Conservation (phyloP, 2,888 invertebrate species). For the Drosophila maculinotata region DNA sequence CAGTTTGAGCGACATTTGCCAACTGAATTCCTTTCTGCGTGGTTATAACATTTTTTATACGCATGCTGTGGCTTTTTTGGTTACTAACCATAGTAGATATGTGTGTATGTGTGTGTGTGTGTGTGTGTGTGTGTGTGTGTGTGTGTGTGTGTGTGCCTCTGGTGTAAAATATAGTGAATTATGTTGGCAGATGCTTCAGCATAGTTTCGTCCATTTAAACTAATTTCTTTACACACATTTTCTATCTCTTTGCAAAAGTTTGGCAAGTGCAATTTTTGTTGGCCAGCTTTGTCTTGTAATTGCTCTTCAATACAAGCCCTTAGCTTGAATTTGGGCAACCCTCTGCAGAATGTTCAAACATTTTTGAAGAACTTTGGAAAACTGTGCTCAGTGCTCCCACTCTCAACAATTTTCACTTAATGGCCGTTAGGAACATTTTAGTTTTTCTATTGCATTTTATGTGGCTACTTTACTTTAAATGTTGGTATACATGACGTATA, state of each 20-base stretch:
- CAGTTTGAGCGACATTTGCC: slow-evolving; percentile 1
- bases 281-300: slow-evolving; percentile 41
- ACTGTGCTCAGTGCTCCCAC: slow-evolving; percentile 28
- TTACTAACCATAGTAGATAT: background rate
- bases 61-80: slow-evolving; percentile 1
- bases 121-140: background rate
- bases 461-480: slow-evolving; percentile 11
- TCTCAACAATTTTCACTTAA: slow-evolving; percentile 53
- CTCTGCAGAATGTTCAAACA: slow-evolving; percentile 29
- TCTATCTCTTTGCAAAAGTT: slow-evolving; percentile 38
- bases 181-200: slow-evolving; percentile 20
- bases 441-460: slow-evolving; percentile 30
- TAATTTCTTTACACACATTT: slow-evolving; percentile 40
- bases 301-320: slow-evolving; percentile 48
- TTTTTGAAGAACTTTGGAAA: slow-evolving; percentile 50
- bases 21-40: background rate
- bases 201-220: slow-evolving; percentile 34
- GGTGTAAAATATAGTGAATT: slow-evolving; percentile 19
- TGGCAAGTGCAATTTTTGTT: slow-evolving; percentile 37
- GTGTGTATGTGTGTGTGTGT: background rate
- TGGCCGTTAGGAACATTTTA: slow-evolving; percentile 60
- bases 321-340: slow-evolving; percentile 33
- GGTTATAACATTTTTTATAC: background rate
- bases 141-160: background rate
- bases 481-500: slow-evolving; percentile 45